Conservation (phyloP, 1,140 invertebrate species). For the Stenopsyche tienmushanensis region DNA sequence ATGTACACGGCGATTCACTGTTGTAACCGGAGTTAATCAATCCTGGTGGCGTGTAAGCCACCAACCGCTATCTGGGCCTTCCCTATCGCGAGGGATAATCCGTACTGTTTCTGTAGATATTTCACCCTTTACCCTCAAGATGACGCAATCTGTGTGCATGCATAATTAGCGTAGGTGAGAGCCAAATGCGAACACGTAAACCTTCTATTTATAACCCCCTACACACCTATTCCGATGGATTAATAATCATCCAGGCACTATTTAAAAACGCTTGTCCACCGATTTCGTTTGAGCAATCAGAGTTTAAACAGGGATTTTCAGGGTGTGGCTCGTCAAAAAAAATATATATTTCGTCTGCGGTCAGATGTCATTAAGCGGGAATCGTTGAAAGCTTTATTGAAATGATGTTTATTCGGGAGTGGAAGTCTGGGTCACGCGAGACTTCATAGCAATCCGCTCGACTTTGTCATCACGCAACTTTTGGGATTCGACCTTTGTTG, state of each 20-base stretch:
- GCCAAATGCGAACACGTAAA: background rate
- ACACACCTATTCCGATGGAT: no score
- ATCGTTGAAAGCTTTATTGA: slow-evolving; percentile 39
- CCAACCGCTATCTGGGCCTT: slow-evolving; percentile 10
- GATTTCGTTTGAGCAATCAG: no score
- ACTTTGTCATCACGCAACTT: slow-evolving; percentile 8
- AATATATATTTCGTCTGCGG: background rate
- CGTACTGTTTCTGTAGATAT: slow-evolving; percentile 1
- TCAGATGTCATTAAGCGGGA: background rate
- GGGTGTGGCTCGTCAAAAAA: background rate
- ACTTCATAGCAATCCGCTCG: background rate
- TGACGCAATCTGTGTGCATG: slow-evolving; percentile 24
- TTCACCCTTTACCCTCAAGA: background rate
- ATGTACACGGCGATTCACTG: background rate
- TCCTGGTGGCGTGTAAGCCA: slow-evolving; percentile 19
- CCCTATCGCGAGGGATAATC: slow-evolving; percentile 21
- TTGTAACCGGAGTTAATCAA: slow-evolving; percentile 23
- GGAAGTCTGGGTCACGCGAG: slow-evolving; percentile 26
- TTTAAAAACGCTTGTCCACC: no score
- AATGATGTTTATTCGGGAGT: slow-evolving; percentile 29
- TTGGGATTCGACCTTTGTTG: background rate
- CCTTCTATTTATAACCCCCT: background rate
- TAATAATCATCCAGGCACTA: no score
- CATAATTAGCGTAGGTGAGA: slow-evolving; percentile 11
- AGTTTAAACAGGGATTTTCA: no score